These are phyloP conservation scores for Thumatha senex DNA, from an alignment of 2,888 invertebrate species.

Conservation along the genomic window DNA sequence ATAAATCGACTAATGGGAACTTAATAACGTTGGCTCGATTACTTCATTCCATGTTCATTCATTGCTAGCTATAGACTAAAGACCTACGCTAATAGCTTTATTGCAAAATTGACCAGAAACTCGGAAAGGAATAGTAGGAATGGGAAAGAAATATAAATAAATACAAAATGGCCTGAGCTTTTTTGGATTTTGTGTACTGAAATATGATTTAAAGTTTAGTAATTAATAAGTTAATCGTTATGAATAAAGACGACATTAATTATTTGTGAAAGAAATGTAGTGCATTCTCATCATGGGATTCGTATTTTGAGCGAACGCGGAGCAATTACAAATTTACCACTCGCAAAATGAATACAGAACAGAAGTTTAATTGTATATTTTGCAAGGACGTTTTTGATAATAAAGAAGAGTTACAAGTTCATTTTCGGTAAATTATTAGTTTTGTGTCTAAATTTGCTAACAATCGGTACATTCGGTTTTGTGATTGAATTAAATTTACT, in stretches of 20 bases:
- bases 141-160: conserved; percentile 13
- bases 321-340: too few species aligned
- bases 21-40: too few species aligned
- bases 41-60: too few species aligned
- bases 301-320: neutral
- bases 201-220: conserved; percentile 2
- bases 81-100: too few species aligned
- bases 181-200: conserved; percentile 26
- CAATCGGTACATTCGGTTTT: neutral
- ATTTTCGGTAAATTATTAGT: conserved; percentile 79
- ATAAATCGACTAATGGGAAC: too few species aligned
- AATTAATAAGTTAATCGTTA: too few species aligned
- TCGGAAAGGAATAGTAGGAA: too few species aligned
- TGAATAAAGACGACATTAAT: too few species aligned
- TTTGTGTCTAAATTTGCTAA: neutral
- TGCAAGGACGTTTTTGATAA: conserved; percentile 81
- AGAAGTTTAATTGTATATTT: conserved; percentile 79
- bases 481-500: conserved; percentile 4
- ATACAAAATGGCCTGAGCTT: conserved; percentile 45
- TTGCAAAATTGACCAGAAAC: too few species aligned
- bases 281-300: conserved; percentile 10
- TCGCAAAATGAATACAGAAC: conserved; percentile 55
- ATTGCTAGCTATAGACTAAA: too few species aligned
- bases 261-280: neutral
- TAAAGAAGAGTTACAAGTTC: conserved; percentile 84